Evolutionary conservation across 2,888 invertebrate genomes (phyloP).

Genomic region (Cephus rjabovi): DNA sequence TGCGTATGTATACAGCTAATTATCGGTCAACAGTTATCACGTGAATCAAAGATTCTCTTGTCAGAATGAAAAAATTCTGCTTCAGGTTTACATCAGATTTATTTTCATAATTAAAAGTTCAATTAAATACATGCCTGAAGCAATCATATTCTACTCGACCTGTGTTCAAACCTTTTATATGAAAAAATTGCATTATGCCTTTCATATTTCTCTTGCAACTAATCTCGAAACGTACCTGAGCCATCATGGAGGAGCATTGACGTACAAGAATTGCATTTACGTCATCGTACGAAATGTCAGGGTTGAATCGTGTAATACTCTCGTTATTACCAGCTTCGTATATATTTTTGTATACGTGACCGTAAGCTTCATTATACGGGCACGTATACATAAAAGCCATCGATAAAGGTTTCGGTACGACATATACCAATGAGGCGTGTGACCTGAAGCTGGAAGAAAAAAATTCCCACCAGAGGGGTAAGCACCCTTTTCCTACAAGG

Average conservation of each 20-base stretch:
- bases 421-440: not conserved
- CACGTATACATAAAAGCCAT: not conserved
- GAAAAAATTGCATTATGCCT: not conserved
- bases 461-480: not conserved
- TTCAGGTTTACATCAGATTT: not conserved
- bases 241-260: not conserved
- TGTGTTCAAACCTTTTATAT: not conserved
- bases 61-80: not conserved
- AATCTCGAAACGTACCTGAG: not conserved
- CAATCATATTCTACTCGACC: not conserved
- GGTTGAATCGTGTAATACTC: conserved; percentile 53
- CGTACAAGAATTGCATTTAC: not conserved
- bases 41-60: not conserved
- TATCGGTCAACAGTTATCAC: not conserved
- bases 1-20: not conserved
- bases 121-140: not conserved
- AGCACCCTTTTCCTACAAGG: not conserved
- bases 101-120: not conserved
- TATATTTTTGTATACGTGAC: not conserved
- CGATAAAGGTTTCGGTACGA: not conserved
- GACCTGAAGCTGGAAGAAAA: not conserved
- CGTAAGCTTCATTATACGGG: not conserved
- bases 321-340: conserved; percentile 38
- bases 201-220: not conserved
- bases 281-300: conserved; percentile 45